Evolutionary conservation across 2,797 vertebrate genomes (phyloP).

Genomic region (Novumbra hubbsi): DNA sequence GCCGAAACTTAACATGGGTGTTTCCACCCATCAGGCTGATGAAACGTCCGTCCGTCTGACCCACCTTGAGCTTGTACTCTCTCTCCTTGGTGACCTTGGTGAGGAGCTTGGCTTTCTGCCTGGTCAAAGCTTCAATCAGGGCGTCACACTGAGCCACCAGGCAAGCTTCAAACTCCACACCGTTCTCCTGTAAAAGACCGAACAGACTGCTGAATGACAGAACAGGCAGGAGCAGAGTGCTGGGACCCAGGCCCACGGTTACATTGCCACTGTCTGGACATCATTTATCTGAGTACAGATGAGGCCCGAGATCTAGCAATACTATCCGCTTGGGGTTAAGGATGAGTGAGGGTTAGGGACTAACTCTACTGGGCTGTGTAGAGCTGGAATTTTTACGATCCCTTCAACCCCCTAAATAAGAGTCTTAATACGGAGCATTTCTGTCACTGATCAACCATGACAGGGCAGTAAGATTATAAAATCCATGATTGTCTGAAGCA

Average conservation of each 20-base stretch:
- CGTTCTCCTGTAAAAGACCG: conserved; percentile 83
- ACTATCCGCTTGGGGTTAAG: conserved; percentile 1
- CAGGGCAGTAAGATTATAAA: conserved; percentile 13
- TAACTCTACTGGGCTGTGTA: not conserved
- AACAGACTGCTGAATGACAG: conserved; percentile 19
- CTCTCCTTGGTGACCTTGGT: conserved; percentile 98
- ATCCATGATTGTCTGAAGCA: not conserved
- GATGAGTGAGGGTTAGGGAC: not conserved
- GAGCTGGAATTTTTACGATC: conserved; percentile 30
- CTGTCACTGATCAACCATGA: conserved; percentile 22
- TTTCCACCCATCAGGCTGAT: not conserved
- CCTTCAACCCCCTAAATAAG: conserved; percentile 32
- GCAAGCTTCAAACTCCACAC: conserved; percentile 95
- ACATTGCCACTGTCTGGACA: not conserved
- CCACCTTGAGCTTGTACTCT: conserved; percentile 95
- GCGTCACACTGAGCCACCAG: conserved; percentile 97
- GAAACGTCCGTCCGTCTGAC: conserved; percentile 17
- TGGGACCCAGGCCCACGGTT: not conserved
- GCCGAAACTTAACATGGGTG: not conserved
- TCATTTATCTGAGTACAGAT: conserved; percentile 17
- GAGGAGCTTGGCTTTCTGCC: conserved; percentile 96
- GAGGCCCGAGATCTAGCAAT: conserved; percentile 29
- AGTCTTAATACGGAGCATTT: conserved; percentile 36
- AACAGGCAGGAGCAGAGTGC: not conserved
- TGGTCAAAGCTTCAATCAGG: conserved; percentile 90